Evolutionary conservation across 2,797 vertebrate species (phyloP).

Genomic region (Paguma larvata): DNA sequence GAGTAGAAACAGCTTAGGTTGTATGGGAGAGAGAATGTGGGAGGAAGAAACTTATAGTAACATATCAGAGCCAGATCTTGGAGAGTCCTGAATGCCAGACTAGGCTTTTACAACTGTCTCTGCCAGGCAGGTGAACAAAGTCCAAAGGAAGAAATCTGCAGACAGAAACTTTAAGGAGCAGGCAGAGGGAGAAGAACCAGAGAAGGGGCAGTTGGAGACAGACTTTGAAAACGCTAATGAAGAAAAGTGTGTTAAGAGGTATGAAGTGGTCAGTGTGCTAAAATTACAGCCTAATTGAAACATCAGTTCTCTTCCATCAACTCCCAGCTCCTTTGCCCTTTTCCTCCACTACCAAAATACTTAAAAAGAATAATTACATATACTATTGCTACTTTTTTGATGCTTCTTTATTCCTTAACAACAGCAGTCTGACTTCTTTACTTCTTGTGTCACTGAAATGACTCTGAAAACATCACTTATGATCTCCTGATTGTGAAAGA

Average conservation of each 20-base stretch:
- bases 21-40: not conserved
- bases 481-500: not conserved
- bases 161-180: not conserved
- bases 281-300: not conserved
- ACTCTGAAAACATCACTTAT: not conserved
- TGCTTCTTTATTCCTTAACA: not conserved
- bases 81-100: not conserved
- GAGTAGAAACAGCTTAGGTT: not conserved
- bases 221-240: not conserved
- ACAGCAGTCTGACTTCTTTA: not conserved
- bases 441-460: not conserved
- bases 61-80: not conserved
- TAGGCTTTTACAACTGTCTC: not conserved
- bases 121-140: slow-evolving; percentile 6
- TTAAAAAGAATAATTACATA: not conserved
- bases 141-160: not conserved
- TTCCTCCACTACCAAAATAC: not conserved
- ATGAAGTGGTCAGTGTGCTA: not conserved
- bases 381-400: not conserved
- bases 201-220: not conserved
- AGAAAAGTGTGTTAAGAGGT: not conserved
- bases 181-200: not conserved
- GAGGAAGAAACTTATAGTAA: not conserved
- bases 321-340: not conserved
- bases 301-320: not conserved